Evolutionary conservation across 2,888 invertebrate genomes (phyloP).

Genomic region (Trachelus troglodyta): DNA sequence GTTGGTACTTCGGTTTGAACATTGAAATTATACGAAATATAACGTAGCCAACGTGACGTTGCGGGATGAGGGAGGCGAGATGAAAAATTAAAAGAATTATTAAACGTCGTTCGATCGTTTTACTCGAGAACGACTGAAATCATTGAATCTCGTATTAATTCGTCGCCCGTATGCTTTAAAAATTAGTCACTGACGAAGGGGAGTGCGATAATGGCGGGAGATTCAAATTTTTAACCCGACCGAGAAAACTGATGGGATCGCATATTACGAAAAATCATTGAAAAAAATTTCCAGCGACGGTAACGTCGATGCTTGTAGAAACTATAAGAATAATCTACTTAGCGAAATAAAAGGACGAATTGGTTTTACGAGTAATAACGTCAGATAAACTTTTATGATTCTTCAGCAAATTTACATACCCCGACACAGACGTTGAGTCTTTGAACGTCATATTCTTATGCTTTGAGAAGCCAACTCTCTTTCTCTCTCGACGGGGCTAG

Average conservation of each 20-base stretch:
- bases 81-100: neutral
- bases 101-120: neutral
- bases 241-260: neutral
- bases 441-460: neutral
- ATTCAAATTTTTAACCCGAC: neutral
- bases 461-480: neutral
- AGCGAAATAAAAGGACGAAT: neutral
- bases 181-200: too few species aligned
- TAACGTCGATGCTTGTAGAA: neutral
- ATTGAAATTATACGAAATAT: slow-evolving; percentile 3
- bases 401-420: neutral
- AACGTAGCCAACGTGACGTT: neutral
- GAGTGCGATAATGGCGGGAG: neutral
- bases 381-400: neutral
- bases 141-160: neutral
- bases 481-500: neutral
- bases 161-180: neutral
- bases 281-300: neutral
- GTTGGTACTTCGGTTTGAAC: neutral
- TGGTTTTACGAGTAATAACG: neutral
- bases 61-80: neutral
- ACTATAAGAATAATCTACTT: neutral
- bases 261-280: neutral
- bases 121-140: neutral
- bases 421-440: neutral